These are phyloP conservation scores for Coregonus clupeaformis DNA, from an alignment of 2,113 vertebrate genomes.

Conservation along the genomic window DNA sequence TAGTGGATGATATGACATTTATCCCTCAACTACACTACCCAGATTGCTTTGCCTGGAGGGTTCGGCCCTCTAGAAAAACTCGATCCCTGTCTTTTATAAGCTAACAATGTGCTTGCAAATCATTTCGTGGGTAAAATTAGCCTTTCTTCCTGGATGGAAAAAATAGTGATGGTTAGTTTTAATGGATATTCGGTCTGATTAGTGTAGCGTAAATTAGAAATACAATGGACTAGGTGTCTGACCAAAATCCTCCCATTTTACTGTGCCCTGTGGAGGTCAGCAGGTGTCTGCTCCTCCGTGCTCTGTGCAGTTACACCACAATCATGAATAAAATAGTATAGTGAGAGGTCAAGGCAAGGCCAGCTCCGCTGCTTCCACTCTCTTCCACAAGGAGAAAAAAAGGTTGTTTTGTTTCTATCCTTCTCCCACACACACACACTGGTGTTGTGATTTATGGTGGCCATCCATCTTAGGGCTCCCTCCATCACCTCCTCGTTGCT, in stretches of 20 bases:
- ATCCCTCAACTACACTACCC: conserved; percentile 73
- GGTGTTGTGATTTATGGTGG: conserved; percentile 97
- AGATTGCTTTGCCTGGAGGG: conserved; percentile 70
- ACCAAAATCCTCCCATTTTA: not conserved
- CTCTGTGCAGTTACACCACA: conserved; percentile 51
- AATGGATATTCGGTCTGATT: not conserved
- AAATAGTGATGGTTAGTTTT: too few relatives aligned
- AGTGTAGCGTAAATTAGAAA: not conserved
- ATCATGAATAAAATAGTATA: conserved; percentile 77
- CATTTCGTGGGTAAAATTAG: not conserved
- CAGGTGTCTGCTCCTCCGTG: not conserved
- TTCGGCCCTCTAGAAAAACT: conserved; percentile 56
- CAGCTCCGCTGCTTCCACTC: conserved; percentile 27
- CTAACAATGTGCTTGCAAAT: not conserved
- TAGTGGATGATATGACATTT: conserved; percentile 59
- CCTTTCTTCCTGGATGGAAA: too few relatives aligned
- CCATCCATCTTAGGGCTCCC: conserved; percentile 96
- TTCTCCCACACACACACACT: conserved; percentile 69
- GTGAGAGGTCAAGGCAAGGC: conserved; percentile 56
- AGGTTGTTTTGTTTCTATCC: conserved; percentile 88
- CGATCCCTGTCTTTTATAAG: not conserved
- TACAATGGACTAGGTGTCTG: not conserved
- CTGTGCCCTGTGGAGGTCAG: not conserved
- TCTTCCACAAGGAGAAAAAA: conserved; percentile 35
- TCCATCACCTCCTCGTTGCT: conserved; percentile 99